phyloP scores from a whole-genome alignment of 2,888 invertebrate species.

The Caenorhabditis virilis region DNA sequence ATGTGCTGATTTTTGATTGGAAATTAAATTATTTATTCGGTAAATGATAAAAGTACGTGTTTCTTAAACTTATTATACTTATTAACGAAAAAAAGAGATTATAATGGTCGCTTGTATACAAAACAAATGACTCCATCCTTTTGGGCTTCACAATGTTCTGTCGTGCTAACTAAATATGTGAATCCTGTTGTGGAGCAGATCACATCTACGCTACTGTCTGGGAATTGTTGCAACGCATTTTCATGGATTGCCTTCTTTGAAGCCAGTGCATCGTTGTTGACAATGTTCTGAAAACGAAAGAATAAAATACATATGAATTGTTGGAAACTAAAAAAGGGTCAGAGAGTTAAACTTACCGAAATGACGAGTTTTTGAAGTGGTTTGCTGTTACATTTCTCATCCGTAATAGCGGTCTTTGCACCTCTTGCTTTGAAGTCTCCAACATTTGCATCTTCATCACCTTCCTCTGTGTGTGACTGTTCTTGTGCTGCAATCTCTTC shows the following conservation, averaged over 20 bases:
- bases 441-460: background rate
- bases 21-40: background rate
- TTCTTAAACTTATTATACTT: background rate
- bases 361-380: slow-evolving; percentile 38
- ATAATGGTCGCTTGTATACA: slow-evolving; percentile 48
- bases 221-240: slow-evolving; percentile 34
- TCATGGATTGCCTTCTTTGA: slow-evolving; percentile 52
- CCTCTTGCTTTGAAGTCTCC: slow-evolving; percentile 42
- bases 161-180: slow-evolving; percentile 52
- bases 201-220: slow-evolving; percentile 47
- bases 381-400: slow-evolving; percentile 52
- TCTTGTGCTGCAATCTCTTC: slow-evolving; percentile 38
- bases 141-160: slow-evolving; percentile 55
- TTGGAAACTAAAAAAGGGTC: too few relatives aligned
- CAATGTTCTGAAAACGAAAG: slow-evolving; percentile 40
- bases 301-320: too few relatives aligned
- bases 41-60: background rate
- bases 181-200: slow-evolving; percentile 54
- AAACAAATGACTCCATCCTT: slow-evolving; percentile 54
- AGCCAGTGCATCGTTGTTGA: slow-evolving; percentile 43
- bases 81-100: slow-evolving; percentile 2
- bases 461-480: background rate
- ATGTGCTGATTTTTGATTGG: slow-evolving; percentile 14
- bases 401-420: slow-evolving; percentile 41
- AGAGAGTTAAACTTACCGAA: slow-evolving; percentile 11